Evolutionary conservation across 2,113 vertebrate genomes (phyloP).

Genomic region (human): GRCh38 chr21:21374501-21375000

Average conservation of each 20-base stretch:
- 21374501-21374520: neutral
- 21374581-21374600: neutral
- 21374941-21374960: neutral
- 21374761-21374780: neutral
- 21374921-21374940: neutral
- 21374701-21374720: neutral
- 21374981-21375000: neutral
- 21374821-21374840: neutral
- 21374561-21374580: neutral
- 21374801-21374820: neutral
- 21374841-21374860: neutral
- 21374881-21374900: constrained; percentile 12
- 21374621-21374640: neutral
- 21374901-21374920: neutral
- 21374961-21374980: neutral
- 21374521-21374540: neutral
- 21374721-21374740: neutral
- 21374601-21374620: neutral
- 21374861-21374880: neutral
- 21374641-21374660: neutral
- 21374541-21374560: neutral
- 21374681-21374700: neutral
- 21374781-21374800: neutral
- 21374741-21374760: neutral
- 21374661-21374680: neutral